A percentile compares a stretch with the other conserved stretches of the same genome.
phyloP scores from a whole-genome alignment of 2,888 invertebrate species.

The Ganaspis brasiliensis region DNA sequence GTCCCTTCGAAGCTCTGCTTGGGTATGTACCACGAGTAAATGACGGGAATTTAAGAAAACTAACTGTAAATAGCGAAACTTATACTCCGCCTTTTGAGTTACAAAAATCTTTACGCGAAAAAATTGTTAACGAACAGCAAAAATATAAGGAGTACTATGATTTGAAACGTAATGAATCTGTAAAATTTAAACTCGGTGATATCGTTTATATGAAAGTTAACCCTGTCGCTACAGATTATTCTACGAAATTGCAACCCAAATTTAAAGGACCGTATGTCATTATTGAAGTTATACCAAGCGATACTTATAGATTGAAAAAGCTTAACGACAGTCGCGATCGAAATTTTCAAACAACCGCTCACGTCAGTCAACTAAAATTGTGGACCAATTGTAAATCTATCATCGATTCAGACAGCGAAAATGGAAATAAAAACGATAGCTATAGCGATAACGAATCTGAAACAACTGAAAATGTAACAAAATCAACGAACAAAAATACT shows the following conservation, averaged over 20 bases:
- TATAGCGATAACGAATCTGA: too few relatives aligned
- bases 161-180: neutral
- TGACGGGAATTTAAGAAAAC: constrained; percentile 6
- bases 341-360: constrained; percentile 2
- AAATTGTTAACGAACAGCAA: constrained; percentile 26
- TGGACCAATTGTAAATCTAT: constrained; percentile 9
- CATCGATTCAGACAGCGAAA: too few relatives aligned
- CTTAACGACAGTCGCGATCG: neutral
- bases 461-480: too few relatives aligned
- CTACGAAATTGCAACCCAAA: constrained; percentile 30
- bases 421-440: too few relatives aligned
- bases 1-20: constrained; percentile 29
- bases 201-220: constrained; percentile 25
- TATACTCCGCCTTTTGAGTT: constrained; percentile 21
- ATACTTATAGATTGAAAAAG: constrained; percentile 7
- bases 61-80: constrained; percentile 20
- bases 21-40: constrained; percentile 30
- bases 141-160: constrained; percentile 34
- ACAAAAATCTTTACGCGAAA: neutral
- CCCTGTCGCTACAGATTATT: constrained; percentile 29
- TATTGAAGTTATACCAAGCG: constrained; percentile 3
- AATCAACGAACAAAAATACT: too few relatives aligned
- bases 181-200: constrained; percentile 28
- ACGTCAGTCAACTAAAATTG: constrained; percentile 37
- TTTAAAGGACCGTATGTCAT: neutral